Conservation (phyloP, 37 sponge, comb jelly and placozoan species). For the Chondrosia reniformis region DNA sequence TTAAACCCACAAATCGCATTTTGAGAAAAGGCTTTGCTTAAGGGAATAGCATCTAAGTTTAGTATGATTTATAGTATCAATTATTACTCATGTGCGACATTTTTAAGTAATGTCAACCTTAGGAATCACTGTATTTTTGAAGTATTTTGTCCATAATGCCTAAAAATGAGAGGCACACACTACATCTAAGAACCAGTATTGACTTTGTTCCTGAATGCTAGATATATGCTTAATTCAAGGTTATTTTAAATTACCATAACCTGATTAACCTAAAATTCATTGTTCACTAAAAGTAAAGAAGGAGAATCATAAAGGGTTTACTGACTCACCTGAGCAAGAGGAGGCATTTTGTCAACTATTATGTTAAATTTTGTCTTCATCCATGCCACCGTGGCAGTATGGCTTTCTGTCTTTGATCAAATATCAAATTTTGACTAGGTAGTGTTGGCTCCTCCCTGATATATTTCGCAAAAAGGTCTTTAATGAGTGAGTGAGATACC, state of each 20-base stretch:
- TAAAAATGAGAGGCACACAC: background rate
- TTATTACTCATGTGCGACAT: no score
- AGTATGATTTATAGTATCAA: no score
- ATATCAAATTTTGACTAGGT: background rate
- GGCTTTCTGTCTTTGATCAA: background rate
- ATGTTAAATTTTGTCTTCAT: background rate
- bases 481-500: no score
- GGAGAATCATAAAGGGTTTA: no score
- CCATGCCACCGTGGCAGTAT: background rate
- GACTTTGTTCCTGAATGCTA: background rate
- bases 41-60: no score
- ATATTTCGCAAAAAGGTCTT: slow-evolving; percentile 7
- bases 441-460: background rate
- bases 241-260: no score
- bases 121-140: background rate
- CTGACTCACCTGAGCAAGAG: background rate
- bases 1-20: no score
- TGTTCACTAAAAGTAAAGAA: no score
- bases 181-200: background rate
- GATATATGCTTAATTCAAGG: background rate
- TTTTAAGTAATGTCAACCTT: no score
- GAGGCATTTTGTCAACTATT: background rate
- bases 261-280: no score
- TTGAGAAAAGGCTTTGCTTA: no score
- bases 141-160: background rate